phyloP scores from a whole-genome alignment of 2,888 invertebrate species.

The Tigriopus californicus region DNA sequence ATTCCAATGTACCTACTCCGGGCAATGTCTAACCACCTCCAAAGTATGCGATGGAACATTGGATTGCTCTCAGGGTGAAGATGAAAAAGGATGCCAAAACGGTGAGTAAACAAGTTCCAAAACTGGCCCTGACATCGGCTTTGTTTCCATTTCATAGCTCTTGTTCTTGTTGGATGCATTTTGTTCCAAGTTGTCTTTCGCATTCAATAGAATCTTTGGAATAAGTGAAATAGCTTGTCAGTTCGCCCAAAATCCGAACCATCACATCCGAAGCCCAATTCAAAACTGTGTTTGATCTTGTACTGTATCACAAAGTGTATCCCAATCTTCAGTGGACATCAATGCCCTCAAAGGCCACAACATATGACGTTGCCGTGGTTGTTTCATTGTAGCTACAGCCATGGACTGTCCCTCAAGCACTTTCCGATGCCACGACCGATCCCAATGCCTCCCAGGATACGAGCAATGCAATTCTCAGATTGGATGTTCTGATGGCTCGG shows the following conservation, averaged over 20 bases:
- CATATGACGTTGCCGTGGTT: background rate
- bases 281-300: no score
- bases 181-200: no score
- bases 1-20: constrained; percentile 35
- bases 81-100: constrained; percentile 38
- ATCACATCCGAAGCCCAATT: no score
- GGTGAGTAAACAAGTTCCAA: background rate
- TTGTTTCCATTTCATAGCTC: no score
- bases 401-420: constrained; percentile 53
- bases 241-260: no score
- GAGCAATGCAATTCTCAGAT: constrained; percentile 79
- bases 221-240: no score
- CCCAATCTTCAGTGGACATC: no score
- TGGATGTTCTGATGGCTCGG: constrained; percentile 68
- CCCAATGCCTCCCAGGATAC: constrained; percentile 64
- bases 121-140: no score
- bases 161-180: no score
- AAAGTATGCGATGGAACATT: constrained; percentile 41
- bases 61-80: constrained; percentile 44
- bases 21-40: constrained; percentile 41
- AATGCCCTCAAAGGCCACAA: no score
- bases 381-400: background rate
- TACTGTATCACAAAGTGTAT: no score
- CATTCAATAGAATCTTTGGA: no score
- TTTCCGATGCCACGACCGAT: constrained; percentile 60